Percentiles rank a stretch among this genome's conserved stretches.
These are phyloP conservation scores for Plumapathes pennacea DNA, from an alignment of 92 coral and sea anemone species.

Conservation along the genomic window DNA sequence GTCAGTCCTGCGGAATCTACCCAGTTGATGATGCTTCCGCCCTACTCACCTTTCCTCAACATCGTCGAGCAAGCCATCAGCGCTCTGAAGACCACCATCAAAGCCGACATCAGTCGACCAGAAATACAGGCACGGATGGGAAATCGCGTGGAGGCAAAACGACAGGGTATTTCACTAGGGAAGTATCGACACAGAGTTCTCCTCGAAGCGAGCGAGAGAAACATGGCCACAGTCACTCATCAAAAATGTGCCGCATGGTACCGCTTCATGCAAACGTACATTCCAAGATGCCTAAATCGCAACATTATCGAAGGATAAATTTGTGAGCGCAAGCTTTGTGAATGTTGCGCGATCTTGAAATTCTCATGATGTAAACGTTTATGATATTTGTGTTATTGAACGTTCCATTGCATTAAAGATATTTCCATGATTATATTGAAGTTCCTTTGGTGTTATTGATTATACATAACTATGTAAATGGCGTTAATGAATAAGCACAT, in stretches of 20 bases:
- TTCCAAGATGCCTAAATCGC: too few species aligned
- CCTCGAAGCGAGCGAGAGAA: constrained; percentile 6
- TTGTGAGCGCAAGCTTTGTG: too few species aligned
- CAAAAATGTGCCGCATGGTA: constrained; percentile 14
- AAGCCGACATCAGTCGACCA: constrained; percentile 18
- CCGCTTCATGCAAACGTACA: constrained; percentile 23
- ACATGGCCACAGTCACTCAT: constrained; percentile 2
- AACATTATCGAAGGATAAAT: too few species aligned
- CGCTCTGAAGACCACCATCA: constrained; percentile 8
- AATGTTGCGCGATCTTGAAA: too few species aligned
- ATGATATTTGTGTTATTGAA: too few species aligned
- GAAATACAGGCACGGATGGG: constrained; percentile 13
- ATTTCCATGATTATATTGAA: too few species aligned
- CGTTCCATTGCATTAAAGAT: too few species aligned
- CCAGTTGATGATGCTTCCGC: constrained; percentile 15
- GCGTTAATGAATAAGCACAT: too few species aligned
- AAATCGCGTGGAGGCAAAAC: constrained; percentile 10
- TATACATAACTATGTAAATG: too few species aligned
- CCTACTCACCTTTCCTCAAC: constrained; percentile 22
- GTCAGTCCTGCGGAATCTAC: constrained; percentile 12
- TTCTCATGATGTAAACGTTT: too few species aligned
- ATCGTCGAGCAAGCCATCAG: constrained; percentile 33
- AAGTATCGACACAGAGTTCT: constrained; percentile 8
- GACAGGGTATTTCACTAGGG: constrained; percentile 9
- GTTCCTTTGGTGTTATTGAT: too few species aligned